Percentiles rank a stretch among this genome's conserved stretches.
Conservation (phyloP, 2,888 invertebrate genomes). For the Drosophila trichaetosa region DNA sequence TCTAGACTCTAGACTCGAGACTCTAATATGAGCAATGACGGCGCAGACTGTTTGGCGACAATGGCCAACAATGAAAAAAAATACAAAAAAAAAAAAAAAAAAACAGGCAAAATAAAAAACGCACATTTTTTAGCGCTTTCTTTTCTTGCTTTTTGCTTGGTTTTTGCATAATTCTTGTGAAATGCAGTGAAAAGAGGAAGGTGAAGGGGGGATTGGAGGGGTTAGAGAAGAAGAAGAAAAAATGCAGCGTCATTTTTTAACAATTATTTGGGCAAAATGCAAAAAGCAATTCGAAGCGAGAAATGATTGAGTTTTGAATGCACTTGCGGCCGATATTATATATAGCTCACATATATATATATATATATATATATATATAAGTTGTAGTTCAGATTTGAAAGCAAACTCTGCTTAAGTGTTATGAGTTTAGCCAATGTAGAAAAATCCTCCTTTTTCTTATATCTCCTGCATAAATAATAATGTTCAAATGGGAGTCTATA, state of each 20-base stretch:
- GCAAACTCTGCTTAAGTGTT: not conserved
- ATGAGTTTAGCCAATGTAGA: not conserved
- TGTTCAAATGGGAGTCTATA: accelerated
- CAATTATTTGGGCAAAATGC: not conserved
- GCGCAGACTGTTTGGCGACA: slow-evolving; percentile 54
- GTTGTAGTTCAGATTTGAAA: not conserved
- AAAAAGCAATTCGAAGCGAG: not conserved
- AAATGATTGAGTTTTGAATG: not conserved
- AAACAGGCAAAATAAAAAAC: not conserved
- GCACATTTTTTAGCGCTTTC: slow-evolving; percentile 16
- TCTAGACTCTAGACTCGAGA: slow-evolving; percentile 17
- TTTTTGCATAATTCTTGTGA: slow-evolving; percentile 63
- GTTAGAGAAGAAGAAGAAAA: not conserved
- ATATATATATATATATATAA: not conserved
- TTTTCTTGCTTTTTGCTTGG: not conserved
- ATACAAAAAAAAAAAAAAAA: slow-evolving; percentile 6
- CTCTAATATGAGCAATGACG: slow-evolving; percentile 35
- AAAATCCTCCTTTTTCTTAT: not conserved
- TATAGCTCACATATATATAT: too few relatives aligned
- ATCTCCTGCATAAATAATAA: not conserved
- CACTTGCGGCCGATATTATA: not conserved
- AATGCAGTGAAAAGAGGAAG: slow-evolving; percentile 5
- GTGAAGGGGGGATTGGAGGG: not conserved
- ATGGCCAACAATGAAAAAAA: slow-evolving; percentile 2
- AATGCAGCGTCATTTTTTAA: not conserved